Base-by-base conservation (phyloP, 2,888 invertebrate species). In the Pyralis farinalis region DNA sequence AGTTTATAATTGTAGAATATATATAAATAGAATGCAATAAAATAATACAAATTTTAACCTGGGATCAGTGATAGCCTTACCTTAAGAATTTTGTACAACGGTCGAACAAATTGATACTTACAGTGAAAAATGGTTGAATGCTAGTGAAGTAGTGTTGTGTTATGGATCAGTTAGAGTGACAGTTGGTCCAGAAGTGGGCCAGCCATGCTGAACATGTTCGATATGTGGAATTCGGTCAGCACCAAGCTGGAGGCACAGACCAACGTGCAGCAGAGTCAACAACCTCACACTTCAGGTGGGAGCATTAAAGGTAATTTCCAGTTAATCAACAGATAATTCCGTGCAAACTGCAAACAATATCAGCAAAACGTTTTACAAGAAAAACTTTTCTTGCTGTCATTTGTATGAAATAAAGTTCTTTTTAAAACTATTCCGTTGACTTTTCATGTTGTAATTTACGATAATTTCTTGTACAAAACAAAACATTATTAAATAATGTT, bases 151-250 rank as follows among this genome's bases (percentile, higher is more conserved):
- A 49, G 56, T 56, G 57, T 47, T 42, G 49, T 53, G 63, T 59
- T 53, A 67, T 68, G 63, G 58, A 63, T 62, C 55, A 49, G 53
- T 57, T 61, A 48, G 56, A 68, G 77, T 73, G 68, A 68, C 44
- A 45, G 56, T 53, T 43, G 62, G 68, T 57, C 67, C 66, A 16
- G 16, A 3, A 53, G 38, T 46, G 67, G 74, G 68, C 71, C 71
- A 68, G 84, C 61, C 54, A 88, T 88, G 88, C 70, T 87, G 71
- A 93, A 92, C 78, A 94, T 94, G 94, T 94, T 94, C 86, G 94
- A 94, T 86, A 94, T 94, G 94, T 94, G 94, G 94, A 94, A 92
- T 90, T 92, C 92, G 75, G 94, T 94, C 72, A 92, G 91, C 86
- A 92, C 93, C 58, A 94, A 94, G 88, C 77, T 94, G 91, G 94